Base-by-base conservation (phyloP, 2,797 vertebrate species). In the Mallotus villosus region DNA sequence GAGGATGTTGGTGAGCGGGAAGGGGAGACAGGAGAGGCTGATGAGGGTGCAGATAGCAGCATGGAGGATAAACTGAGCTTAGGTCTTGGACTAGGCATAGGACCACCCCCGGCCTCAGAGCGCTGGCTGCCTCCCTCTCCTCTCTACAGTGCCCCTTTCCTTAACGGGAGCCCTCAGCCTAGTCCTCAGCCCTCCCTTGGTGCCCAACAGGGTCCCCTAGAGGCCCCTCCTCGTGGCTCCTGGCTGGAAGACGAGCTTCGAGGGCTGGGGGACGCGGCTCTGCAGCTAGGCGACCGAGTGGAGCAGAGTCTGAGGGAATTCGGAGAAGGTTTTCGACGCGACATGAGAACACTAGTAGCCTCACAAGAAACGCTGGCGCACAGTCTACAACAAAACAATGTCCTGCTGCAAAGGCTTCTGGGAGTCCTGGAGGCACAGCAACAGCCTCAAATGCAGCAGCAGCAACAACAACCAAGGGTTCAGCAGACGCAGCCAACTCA, bases 231-330 rank as follows among this genome's bases (percentile, higher is more conserved):
- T 0, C 93, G 89, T 29, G 78, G 87, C 70, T 92, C 91, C 34
- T 94, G 94, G 94, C 90, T 94, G 16, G 94, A 94, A 81, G 93
- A 94, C 62, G 94, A 94, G 77, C 88, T 94, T 3, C 86, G 92
- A 29, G 91, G 92, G 2, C 85, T 94, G 37, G 92, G 93, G 2
- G 93, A 94, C 71, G 93, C 94, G 1, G 94, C 94, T 0, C 87
- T 92, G 51, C 92, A 92, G 75, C 89, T 94, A 17, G 94, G 93
- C 49, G 92, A 94, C 72, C 86, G 91, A 7, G 90, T 94, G 27
- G 94, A 94, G 78, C 93, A 90, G 75, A 93, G 91, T 77, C 77
- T 94, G 69, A 84, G 76, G 64, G 93, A 94, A 70, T 94, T 94
- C 58, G 90, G 91, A 1, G 93, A 94, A 37, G 85, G 92, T 74